Base-by-base conservation (phyloP, 2,113 vertebrate genomes). In the Agelaius phoeniceus region DNA sequence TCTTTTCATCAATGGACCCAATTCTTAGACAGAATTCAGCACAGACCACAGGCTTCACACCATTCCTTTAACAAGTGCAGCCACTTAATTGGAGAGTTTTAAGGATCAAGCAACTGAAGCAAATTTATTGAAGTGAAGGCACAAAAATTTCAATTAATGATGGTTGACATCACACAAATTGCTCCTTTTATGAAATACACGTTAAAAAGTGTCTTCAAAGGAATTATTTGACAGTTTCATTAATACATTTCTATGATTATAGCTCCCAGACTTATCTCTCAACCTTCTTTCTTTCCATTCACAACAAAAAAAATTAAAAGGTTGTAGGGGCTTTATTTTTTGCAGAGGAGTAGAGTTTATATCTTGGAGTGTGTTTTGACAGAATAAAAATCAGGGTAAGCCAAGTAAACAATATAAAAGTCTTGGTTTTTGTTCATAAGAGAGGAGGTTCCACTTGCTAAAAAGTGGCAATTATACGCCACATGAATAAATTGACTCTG, bases 91-190 rank as follows among this genome's bases (percentile, higher is more conserved):
- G 2, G 43, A 76, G 66, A 95, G 87, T 61, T 87, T 96, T 93
- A 95, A 93, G 48, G 79, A 96, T 93, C 86, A 95, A 95, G 91
- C 89, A 93, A 94, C 79, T 86, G 87, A 97, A 86, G 73, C 23
- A 23, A 97, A 97, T 95, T 96, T 97, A 97, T 96, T 93, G 97
- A 95, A 96, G 58, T 44, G 55, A 94, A 96, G 84, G 76, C 62
- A 91, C 55, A 93, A 89, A 98, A 95, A 95, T 97, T 97, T 96
- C 95, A 97, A 94, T 97, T 98, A 98, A 97, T 97, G 94, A 89
- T 89, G 90, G 82, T 51, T 96, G 88, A 86, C 93, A 97, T 96
- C 94, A 94, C 81, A 95, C 10, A 33, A 97, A 98, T 97, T 97
- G 84, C 83, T 97, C 92, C 77, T 97, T 97, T 96, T 97, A 93